Conservation (phyloP, 37 sponge, comb jelly and placozoan genomes). For the Halichondria panicea region DNA sequence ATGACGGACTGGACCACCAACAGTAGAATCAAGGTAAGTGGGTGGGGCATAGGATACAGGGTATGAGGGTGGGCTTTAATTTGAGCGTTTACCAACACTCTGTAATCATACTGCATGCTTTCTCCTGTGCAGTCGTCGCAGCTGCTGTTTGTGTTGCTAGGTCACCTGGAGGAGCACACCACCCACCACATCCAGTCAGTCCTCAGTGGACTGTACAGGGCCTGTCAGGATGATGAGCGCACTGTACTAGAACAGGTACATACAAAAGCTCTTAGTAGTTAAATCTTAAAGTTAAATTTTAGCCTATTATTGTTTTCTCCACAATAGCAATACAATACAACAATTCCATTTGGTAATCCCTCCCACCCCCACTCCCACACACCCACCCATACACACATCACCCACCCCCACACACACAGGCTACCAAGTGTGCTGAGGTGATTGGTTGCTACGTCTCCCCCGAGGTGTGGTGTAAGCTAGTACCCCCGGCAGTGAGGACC, state of each 20-base stretch:
- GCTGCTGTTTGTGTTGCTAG: conserved; percentile 64
- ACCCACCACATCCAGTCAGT: conserved; percentile 88
- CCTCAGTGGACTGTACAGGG: conserved; percentile 80
- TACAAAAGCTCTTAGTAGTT: neutral
- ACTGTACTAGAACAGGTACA: conserved; percentile 52
- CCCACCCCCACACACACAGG: neutral
- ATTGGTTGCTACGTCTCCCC: conserved; percentile 65
- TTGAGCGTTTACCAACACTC: neutral
- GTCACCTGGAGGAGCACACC: conserved; percentile 78
- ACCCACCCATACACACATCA: neutral
- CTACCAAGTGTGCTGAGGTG: conserved; percentile 21
- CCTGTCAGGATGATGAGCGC: conserved; percentile 78
- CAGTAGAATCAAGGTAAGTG: conserved; percentile 80
- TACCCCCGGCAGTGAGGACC: conserved; percentile 70
- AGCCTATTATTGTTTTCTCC: no score
- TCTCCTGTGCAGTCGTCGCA: conserved; percentile 59
- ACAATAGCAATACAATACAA: no score
- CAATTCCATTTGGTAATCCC: no score
- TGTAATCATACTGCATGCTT: neutral
- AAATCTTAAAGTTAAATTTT: neutral
- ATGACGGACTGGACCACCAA: conserved; percentile 85
- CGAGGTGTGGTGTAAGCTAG: conserved; percentile 79
- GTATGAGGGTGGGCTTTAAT: neutral
- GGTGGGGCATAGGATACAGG: neutral
- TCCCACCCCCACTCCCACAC: no score